A percentile compares a stretch with the other conserved stretches of the same genome.
These are phyloP conservation scores for Hedya salicella DNA, from an alignment of 2,888 invertebrate species.

Conservation along the genomic window DNA sequence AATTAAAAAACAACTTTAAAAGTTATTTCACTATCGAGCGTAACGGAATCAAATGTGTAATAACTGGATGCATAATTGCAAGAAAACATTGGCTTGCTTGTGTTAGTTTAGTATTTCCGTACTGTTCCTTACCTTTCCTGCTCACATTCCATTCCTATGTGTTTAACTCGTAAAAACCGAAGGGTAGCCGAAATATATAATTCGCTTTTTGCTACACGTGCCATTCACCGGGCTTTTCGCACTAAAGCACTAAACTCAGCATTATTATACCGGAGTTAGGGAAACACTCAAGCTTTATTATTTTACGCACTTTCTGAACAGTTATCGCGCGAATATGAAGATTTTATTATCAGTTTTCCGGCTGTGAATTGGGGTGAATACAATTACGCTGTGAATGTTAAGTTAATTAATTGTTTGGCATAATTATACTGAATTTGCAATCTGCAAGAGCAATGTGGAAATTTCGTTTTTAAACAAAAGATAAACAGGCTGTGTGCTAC, in stretches of 20 bases:
- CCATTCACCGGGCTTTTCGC: constrained; percentile 12
- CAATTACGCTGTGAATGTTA: not conserved
- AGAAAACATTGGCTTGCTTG: too few relatives aligned
- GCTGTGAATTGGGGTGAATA: not conserved
- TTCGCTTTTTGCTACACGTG: constrained; percentile 27
- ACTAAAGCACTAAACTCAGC: constrained; percentile 20
- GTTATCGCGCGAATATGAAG: not conserved
- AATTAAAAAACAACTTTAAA: too few relatives aligned
- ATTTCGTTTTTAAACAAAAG: too few relatives aligned
- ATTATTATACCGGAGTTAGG: constrained; percentile 25
- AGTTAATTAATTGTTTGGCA: not conserved
- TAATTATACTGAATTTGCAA: too few relatives aligned
- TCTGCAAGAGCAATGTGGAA: too few relatives aligned
- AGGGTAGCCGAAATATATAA: constrained; percentile 33
- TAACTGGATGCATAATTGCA: too few relatives aligned
- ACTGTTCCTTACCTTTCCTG: constrained; percentile 1
- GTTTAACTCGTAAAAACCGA: constrained; percentile 35
- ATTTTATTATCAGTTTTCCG: not conserved
- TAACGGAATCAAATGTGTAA: too few relatives aligned
- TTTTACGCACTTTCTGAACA: constrained; percentile 1
- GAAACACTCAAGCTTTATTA: constrained; percentile 26
- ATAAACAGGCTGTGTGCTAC: too few relatives aligned
- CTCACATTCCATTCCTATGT: constrained; percentile 23
- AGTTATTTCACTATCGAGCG: too few relatives aligned
- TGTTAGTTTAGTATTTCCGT: not conserved